Conservation (phyloP, 2,888 invertebrate species). For the Calliphora vomitoria region DNA sequence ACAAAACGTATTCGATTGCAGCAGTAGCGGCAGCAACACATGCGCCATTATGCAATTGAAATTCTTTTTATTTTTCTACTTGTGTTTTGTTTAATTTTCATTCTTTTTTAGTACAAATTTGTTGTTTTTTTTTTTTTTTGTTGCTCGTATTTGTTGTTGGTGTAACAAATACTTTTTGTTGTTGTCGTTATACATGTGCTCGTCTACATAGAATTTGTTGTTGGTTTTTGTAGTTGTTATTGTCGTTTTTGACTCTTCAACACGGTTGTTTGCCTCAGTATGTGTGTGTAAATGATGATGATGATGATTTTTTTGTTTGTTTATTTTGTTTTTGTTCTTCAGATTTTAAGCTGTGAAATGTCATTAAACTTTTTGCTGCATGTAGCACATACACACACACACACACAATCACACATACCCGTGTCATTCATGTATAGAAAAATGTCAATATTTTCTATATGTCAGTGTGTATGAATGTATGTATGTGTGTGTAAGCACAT, state of each 20-base stretch:
- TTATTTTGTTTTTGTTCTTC: constrained; percentile 55
- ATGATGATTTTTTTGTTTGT: constrained; percentile 42
- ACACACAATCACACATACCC: constrained; percentile 1
- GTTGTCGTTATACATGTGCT: constrained; percentile 44
- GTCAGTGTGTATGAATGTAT: no score
- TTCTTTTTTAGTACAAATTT: constrained; percentile 46
- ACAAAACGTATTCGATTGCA: constrained; percentile 54
- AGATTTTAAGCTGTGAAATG: constrained; percentile 72
- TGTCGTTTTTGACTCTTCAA: constrained; percentile 65
- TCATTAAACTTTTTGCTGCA: constrained; percentile 72
- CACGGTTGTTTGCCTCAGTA: constrained; percentile 37
- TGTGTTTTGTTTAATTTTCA: constrained; percentile 47
- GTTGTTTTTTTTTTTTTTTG: constrained; percentile 39
- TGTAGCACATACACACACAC: constrained; percentile 44
- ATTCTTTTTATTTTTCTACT: constrained; percentile 58
- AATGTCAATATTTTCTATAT: constrained; percentile 54
- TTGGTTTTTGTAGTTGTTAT: constrained; percentile 47
- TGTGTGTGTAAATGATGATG: constrained; percentile 35
- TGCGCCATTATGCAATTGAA: constrained; percentile 74
- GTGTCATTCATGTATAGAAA: not conserved
- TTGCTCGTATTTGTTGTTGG: constrained; percentile 35
- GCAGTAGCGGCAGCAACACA: constrained; percentile 69
- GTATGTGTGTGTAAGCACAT: constrained; percentile 2
- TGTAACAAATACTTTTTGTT: constrained; percentile 63
- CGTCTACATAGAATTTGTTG: constrained; percentile 53